Evolutionary conservation across 2,888 invertebrate genomes (phyloP).

Genomic region (Teinopalpus imperialis): DNA sequence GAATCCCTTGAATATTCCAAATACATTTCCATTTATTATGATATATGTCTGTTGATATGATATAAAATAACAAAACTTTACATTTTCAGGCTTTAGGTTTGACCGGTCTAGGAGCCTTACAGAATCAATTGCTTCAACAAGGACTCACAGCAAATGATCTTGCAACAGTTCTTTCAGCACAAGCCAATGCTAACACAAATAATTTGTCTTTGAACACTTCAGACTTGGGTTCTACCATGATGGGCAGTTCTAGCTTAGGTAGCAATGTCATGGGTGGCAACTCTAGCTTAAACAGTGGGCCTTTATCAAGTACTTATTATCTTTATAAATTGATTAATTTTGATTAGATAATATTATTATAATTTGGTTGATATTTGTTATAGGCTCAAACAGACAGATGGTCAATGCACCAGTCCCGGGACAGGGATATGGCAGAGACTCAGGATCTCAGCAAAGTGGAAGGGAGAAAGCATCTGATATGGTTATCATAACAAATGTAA

Average conservation of each 20-base stretch:
- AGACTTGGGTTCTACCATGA: constrained; percentile 46
- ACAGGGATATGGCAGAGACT: constrained; percentile 57
- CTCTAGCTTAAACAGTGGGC: constrained; percentile 58
- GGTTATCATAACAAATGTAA: constrained; percentile 75
- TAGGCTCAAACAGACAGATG: constrained; percentile 56
- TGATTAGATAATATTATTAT: background rate
- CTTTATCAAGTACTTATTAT: constrained; percentile 54
- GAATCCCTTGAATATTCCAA: too few species aligned
- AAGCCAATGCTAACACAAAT: constrained; percentile 54
- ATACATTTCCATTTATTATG: too few species aligned
- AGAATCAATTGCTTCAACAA: constrained; percentile 75
- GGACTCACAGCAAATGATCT: constrained; percentile 71
- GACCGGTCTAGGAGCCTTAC: constrained; percentile 70
- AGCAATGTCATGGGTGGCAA: constrained; percentile 53
- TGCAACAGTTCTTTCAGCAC: constrained; percentile 63
- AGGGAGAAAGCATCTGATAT: constrained; percentile 70
- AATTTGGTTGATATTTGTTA: constrained; percentile 20
- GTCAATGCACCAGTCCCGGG: constrained; percentile 48
- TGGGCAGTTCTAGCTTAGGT: constrained; percentile 44
- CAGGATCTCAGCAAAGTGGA: constrained; percentile 41
- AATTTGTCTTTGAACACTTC: constrained; percentile 49
- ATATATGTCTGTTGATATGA: too few species aligned
- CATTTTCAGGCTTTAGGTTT: constrained; percentile 69
- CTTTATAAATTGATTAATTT: background rate
- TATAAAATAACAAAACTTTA: too few species aligned